Evolutionary conservation across 2,113 vertebrate genomes (phyloP).

Genomic region (Sinocyclocheilus anophthalmus): DNA sequence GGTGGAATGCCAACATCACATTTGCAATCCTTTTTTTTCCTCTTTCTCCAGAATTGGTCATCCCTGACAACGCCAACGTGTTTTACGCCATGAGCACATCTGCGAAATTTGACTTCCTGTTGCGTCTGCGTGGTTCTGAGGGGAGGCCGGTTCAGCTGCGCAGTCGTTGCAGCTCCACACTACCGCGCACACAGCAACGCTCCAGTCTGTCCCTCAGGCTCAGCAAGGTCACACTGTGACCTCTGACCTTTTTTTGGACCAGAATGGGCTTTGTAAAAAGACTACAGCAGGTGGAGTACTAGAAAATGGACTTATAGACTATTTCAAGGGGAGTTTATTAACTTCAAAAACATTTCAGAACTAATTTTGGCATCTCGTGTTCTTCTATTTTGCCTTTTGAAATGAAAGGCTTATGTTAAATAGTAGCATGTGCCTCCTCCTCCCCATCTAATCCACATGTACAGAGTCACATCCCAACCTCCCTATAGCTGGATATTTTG

Average conservation of each 20-base stretch:
- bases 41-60: slow-evolving; percentile 81
- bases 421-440: slow-evolving; percentile 30
- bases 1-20: background rate
- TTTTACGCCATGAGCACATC: slow-evolving; percentile 96
- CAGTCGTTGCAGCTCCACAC: slow-evolving; percentile 76
- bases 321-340: background rate
- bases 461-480: background rate
- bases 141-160: slow-evolving; percentile 73
- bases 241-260: slow-evolving; percentile 26
- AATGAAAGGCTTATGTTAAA: background rate
- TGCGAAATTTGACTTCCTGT: slow-evolving; percentile 88
- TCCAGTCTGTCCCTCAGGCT: slow-evolving; percentile 79
- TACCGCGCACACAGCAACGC: slow-evolving; percentile 79
- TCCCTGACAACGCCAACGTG: slow-evolving; percentile 89
- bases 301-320: background rate
- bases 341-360: background rate
- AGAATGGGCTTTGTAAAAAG: slow-evolving; percentile 3
- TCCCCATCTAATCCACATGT: background rate
- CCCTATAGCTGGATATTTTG: slow-evolving; percentile 34
- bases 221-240: slow-evolving; percentile 85
- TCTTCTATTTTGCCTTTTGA: slow-evolving; percentile 8
- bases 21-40: background rate
- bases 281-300: slow-evolving; percentile 23
- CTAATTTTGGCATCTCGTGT: background rate
- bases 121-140: slow-evolving; percentile 77